phyloP scores from a whole-genome alignment of 1,140 invertebrate species.

The Drosophila azteca region DNA sequence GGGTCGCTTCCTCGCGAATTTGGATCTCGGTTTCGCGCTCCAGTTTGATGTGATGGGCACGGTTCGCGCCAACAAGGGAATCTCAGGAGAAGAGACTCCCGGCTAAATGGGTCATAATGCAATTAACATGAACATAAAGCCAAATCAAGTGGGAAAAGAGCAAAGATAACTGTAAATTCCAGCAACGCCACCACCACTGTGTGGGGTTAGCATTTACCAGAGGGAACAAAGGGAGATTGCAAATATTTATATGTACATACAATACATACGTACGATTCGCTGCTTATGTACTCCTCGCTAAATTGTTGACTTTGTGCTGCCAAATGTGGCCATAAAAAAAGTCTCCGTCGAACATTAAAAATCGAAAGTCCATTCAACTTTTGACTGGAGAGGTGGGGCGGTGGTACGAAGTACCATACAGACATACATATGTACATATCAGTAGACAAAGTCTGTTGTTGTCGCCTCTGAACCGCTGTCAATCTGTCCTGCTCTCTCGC shows the following conservation, averaged over 20 bases:
- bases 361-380: conserved; percentile 77
- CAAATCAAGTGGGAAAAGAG: conserved; percentile 61
- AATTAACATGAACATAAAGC: conserved; percentile 70
- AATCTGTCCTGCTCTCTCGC: too few relatives aligned
- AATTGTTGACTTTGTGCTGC: conserved; percentile 68
- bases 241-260: conserved; percentile 67
- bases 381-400: conserved; percentile 10
- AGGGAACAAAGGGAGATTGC: conserved; percentile 52
- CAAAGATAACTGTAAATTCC: conserved; percentile 63
- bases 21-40: conserved; percentile 49
- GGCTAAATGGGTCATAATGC: conserved; percentile 72
- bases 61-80: conserved; percentile 27
- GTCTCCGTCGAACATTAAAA: conserved; percentile 48
- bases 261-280: conserved; percentile 12
- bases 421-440: conserved; percentile 8
- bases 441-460: conserved; percentile 25
- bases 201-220: conserved; percentile 3
- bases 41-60: conserved; percentile 47
- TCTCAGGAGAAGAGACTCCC: conserved; percentile 32
- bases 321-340: conserved; percentile 61
- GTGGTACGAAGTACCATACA: background rate
- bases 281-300: conserved; percentile 29
- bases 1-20: conserved; percentile 29
- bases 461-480: conserved; percentile 47
- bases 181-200: conserved; percentile 40